Percentiles rank a stretch among this genome's conserved stretches.
Conservation (phyloP, 1,140 invertebrate species). For the Heterodera schachtii region DNA sequence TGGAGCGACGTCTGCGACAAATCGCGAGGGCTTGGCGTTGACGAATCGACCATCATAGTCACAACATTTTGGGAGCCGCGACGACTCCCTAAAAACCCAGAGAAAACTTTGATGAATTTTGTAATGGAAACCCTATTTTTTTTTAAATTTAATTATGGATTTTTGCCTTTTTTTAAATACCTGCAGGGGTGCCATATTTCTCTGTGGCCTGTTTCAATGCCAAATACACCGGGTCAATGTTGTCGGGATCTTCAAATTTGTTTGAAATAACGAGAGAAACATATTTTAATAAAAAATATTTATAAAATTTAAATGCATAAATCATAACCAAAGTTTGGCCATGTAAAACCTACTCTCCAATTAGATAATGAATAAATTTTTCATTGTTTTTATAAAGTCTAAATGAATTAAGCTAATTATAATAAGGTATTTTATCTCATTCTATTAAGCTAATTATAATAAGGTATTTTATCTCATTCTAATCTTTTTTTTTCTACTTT, state of each 20-base stretch:
- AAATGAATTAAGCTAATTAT: no score
- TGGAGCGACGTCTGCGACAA: conserved; percentile 63
- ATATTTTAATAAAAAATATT: no score
- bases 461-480: no score
- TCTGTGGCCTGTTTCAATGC: conserved; percentile 63
- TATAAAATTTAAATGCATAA: no score
- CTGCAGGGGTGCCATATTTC: conserved; percentile 43
- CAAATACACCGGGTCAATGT: conserved; percentile 60
- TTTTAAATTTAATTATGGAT: neutral
- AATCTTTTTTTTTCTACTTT: no score
- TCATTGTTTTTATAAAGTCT: no score
- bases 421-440: no score
- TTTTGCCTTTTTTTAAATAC: neutral
- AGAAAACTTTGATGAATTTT: neutral
- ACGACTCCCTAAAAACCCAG: conserved; percentile 17
- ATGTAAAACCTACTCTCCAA: no score
- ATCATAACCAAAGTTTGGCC: no score
- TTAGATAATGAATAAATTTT: no score
- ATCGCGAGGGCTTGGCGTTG: conserved; percentile 60
- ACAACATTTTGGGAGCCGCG: conserved; percentile 30
- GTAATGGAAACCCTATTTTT: neutral
- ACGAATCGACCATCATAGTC: conserved; percentile 49
- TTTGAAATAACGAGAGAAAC: no score
- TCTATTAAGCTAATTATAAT: no score
- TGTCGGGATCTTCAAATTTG: conserved; percentile 43